phyloP scores from a whole-genome alignment of 2,888 invertebrate genomes.

The Pteria penguin region DNA sequence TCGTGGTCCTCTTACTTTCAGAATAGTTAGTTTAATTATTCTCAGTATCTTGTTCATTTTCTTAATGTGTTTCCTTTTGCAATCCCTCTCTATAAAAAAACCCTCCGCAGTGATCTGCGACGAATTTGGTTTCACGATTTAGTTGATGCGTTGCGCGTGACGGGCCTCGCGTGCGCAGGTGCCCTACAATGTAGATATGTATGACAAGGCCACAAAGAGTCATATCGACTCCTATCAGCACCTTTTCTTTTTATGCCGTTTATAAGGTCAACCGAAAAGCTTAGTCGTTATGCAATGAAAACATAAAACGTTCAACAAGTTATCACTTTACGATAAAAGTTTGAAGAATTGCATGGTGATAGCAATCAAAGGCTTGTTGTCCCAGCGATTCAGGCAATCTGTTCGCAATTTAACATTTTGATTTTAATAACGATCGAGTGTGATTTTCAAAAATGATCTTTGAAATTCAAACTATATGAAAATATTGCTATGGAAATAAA shows the following conservation, averaged over 20 bases:
- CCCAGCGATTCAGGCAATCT: constrained; percentile 3
- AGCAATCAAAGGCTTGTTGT: background rate
- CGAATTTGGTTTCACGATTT: background rate
- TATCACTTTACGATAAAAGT: background rate
- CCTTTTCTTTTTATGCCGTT: constrained; percentile 4
- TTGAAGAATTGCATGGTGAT: background rate
- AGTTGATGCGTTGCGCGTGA: constrained; percentile 10
- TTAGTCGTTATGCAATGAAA: constrained; percentile 24
- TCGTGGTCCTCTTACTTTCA: too few species aligned
- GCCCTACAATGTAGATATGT: constrained; percentile 13
- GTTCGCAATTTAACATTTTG: background rate
- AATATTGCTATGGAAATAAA: too few species aligned
- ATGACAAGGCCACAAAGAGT: background rate
- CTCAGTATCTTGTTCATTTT: too few species aligned
- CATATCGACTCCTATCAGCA: background rate
- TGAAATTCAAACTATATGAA: too few species aligned
- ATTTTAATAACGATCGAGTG: too few species aligned
- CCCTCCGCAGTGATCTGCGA: too few species aligned
- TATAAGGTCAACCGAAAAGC: constrained; percentile 5
- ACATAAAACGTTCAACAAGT: background rate
- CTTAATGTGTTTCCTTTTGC: too few species aligned
- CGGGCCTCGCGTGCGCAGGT: constrained; percentile 27
- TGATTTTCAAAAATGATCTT: too few species aligned
- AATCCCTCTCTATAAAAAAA: too few species aligned
- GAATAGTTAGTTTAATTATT: too few species aligned